Conservation (phyloP, 1,140 invertebrate species). For the Ceratina australensis region DNA sequence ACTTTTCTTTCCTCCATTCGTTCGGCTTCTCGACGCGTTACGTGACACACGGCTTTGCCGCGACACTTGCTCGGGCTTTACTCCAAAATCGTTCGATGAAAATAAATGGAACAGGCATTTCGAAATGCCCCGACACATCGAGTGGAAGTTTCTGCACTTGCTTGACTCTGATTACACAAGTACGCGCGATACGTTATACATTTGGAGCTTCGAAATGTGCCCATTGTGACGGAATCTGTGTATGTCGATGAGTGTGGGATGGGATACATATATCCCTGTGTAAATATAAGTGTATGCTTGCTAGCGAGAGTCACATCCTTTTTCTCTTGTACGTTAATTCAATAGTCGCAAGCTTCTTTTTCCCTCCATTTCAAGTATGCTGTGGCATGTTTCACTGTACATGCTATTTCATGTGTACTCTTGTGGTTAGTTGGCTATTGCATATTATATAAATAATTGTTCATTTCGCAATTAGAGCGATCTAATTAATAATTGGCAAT, state of each 20-base stretch:
- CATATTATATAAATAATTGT: neutral
- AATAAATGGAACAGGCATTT: neutral
- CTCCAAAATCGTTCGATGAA: neutral
- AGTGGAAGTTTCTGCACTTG: neutral
- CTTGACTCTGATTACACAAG: neutral
- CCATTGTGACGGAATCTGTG: neutral
- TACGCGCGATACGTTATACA: neutral
- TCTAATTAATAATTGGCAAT: neutral
- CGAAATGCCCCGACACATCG: conserved; percentile 6
- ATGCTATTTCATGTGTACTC: neutral
- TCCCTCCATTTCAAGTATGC: neutral
- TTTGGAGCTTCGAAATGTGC: neutral
- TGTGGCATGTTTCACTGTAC: neutral
- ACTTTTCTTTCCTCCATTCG: neutral
- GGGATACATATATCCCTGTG: neutral
- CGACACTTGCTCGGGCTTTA: neutral
- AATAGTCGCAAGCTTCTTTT: neutral
- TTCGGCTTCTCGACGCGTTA: conserved; percentile 1
- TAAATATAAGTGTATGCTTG: neutral
- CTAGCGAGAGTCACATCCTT: neutral
- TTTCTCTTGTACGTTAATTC: neutral
- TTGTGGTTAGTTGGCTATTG: conserved; percentile 24
- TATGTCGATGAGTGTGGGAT: conserved; percentile 44
- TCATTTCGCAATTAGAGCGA: too few relatives aligned
- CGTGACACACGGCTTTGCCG: neutral